Base-by-base conservation (phyloP, 2,888 invertebrate genomes). In the Lochmaea capreae region DNA sequence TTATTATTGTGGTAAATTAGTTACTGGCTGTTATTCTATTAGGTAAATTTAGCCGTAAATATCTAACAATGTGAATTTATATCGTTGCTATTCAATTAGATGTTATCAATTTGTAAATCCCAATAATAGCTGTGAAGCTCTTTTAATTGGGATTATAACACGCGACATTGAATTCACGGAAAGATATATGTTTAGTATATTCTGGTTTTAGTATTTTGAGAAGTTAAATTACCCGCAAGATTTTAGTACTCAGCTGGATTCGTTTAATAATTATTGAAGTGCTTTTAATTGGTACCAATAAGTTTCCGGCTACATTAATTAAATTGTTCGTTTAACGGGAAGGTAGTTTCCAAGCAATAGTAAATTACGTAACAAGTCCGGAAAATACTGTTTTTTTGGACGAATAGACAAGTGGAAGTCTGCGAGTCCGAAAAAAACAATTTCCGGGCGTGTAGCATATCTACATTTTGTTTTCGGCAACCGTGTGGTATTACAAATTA, bases 1-100 rank as follows among this genome's bases (percentile, higher is more conserved):
- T 75, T 72, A 76, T 75, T 74, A 74, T 76, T 75, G 67, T 71
- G 72, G 75, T 68, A 46, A 76, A 76, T 77, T 76, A 75, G 72
- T 76, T 73, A 73, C 43, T 39, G 70, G 72, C 70, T 76, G 73
- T 73, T 69, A 76, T 70, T 76, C 71, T 72, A 76, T 75, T 77
- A 73, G 69, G 74, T 76, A 46, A 73, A 76, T 76, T 72, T 43
- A 39, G 67, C 67, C 77, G 67, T 77, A 77, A 77, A 77, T 77
- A 76, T 73, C 72, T 63, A 61, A 65, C 72, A 67, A 69, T 67
- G 67, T 67, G 65, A 74, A 74, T 72, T 68, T 63, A 72, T 57
- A 72, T 58, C 68, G 74, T 49, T 62, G 73, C 71, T 75, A 71
- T 75, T 77, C 71, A 73, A 77, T 74, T 76, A 71, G 76, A 73